phyloP scores from a whole-genome alignment of 1,140 invertebrate species.

The Triops longicaudatus region DNA sequence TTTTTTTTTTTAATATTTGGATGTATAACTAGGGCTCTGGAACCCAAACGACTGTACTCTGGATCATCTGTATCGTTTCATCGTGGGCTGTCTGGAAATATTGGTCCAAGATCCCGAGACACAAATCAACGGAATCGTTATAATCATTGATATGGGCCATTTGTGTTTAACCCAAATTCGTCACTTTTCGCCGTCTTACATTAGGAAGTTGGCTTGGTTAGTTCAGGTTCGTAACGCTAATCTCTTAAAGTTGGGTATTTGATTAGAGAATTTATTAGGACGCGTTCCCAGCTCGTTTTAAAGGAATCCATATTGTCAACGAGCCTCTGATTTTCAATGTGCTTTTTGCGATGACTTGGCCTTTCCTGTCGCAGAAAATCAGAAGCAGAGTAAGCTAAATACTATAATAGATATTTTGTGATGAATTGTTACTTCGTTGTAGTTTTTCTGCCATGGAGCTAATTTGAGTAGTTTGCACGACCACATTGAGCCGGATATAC shows the following conservation, averaged over 20 bases:
- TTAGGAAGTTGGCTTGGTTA: conserved; percentile 52
- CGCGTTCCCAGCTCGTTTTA: conserved; percentile 79
- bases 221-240: conserved; percentile 46
- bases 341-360: conserved; percentile 79
- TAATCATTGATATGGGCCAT: conserved; percentile 60
- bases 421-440: conserved; percentile 28
- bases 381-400: conserved; percentile 56
- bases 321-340: conserved; percentile 80
- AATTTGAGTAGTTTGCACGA: conserved; percentile 54
- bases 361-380: conserved; percentile 75
- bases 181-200: conserved; percentile 60
- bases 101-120: conserved; percentile 55
- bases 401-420: conserved; percentile 11
- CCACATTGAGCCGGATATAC: conserved; percentile 50
- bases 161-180: conserved; percentile 54
- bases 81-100: conserved; percentile 50
- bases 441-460: conserved; percentile 70
- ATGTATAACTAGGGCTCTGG: conserved; percentile 47
- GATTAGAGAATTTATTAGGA: conserved; percentile 46
- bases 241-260: background rate
- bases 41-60: conserved; percentile 50
- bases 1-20: background rate
- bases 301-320: conserved; percentile 83
- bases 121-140: conserved; percentile 46
- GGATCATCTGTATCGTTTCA: conserved; percentile 48